A percentile compares a stretch with the other conserved stretches of the same genome.
Evolutionary conservation across 1,140 invertebrate species (phyloP).

Genomic region (Drosophila ananassae): DNA sequence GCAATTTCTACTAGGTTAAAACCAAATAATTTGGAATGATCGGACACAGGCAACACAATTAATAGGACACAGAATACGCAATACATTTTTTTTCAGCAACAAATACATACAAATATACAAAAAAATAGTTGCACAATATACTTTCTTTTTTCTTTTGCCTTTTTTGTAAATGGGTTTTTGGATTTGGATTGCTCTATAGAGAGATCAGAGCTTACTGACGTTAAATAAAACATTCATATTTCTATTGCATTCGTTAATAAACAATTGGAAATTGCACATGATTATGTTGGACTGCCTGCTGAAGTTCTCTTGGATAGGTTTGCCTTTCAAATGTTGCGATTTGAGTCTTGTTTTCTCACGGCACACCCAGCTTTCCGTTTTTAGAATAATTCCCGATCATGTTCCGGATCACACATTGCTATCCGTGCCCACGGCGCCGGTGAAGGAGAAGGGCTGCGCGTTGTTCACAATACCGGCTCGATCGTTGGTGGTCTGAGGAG

Average conservation of each 20-base stretch:
- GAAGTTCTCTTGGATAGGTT: slow-evolving; percentile 47
- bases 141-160: slow-evolving; percentile 1
- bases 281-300: slow-evolving; percentile 42
- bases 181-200: slow-evolving; percentile 38
- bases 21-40: slow-evolving; percentile 72
- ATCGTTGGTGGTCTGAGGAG: slow-evolving; percentile 80
- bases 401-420: slow-evolving; percentile 86
- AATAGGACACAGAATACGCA: slow-evolving; percentile 52
- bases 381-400: slow-evolving; percentile 4
- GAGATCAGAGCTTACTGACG: slow-evolving; percentile 56
- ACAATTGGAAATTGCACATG: slow-evolving; percentile 62
- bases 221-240: slow-evolving; percentile 4
- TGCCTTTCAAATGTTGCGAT: slow-evolving; percentile 70
- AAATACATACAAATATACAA: slow-evolving; percentile 32
- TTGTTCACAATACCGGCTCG: slow-evolving; percentile 90
- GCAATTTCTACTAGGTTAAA: slow-evolving; percentile 55
- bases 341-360: slow-evolving; percentile 79
- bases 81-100: slow-evolving; percentile 45
- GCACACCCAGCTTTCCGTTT: slow-evolving; percentile 45
- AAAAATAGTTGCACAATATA: slow-evolving; percentile 3
- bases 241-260: slow-evolving; percentile 25
- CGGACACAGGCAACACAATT: slow-evolving; percentile 61
- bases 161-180: slow-evolving; percentile 19
- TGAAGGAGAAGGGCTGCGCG: slow-evolving; percentile 90
- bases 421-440: slow-evolving; percentile 86